These are phyloP conservation scores for Phrynocephalus guinanensis DNA, from an alignment of 2,797 vertebrate genomes.

Conservation along the genomic window DNA sequence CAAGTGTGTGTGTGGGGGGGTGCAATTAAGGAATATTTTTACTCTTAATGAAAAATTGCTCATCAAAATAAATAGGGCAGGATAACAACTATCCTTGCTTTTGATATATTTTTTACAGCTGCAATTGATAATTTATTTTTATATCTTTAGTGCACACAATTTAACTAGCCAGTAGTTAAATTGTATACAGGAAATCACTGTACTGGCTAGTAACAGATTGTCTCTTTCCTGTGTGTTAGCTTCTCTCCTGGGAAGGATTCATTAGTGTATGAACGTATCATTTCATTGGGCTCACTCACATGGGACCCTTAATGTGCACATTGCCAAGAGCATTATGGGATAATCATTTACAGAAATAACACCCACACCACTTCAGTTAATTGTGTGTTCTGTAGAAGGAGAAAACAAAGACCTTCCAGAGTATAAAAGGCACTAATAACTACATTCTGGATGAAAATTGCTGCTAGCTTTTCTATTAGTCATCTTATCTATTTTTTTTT, in stretches of 20 bases:
- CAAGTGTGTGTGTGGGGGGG: too few relatives aligned
- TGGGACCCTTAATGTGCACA: not conserved
- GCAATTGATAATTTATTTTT: not conserved
- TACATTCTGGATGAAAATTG: not conserved
- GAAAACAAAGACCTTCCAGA: not conserved
- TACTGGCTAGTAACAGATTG: not conserved
- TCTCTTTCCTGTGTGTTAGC: not conserved
- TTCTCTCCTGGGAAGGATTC: not conserved
- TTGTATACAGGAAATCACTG: not conserved
- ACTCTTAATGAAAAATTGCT: too few relatives aligned
- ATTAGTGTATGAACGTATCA: not conserved
- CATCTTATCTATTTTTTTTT: constrained; percentile 10
- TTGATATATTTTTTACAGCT: not conserved
- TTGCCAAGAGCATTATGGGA: not conserved
- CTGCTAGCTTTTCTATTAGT: constrained; percentile 28
- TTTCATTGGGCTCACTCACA: not conserved
- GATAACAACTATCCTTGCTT: not conserved
- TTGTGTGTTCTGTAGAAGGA: not conserved
- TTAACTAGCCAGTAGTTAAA: too few relatives aligned
- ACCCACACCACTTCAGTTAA: not conserved
- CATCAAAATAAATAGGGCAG: not conserved
- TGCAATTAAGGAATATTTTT: too few relatives aligned
- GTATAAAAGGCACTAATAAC: not conserved
- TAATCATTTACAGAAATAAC: not conserved
- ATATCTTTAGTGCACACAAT: not conserved